Evolutionary conservation across 2,797 vertebrate species (phyloP).

Genomic region (Sandelia bainsii): DNA sequence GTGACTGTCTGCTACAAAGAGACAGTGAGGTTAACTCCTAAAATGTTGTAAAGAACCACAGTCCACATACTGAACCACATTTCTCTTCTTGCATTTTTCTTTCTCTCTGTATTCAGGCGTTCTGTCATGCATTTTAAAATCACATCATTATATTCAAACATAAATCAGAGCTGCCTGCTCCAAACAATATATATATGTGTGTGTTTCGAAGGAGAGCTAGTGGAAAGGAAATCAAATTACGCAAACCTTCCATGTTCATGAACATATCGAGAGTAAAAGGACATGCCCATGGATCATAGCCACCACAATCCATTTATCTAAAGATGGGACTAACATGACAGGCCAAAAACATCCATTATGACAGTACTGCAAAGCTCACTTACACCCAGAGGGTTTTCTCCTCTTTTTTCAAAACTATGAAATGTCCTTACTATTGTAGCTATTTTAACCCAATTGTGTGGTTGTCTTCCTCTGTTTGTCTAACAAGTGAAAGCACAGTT

Average conservation of each 20-base stretch:
- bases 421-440: constrained; percentile 56
- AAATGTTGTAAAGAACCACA: constrained; percentile 65
- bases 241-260: constrained; percentile 48
- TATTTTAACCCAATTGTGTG: constrained; percentile 61
- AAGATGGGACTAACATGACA: constrained; percentile 41
- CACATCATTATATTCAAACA: constrained; percentile 55
- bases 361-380: constrained; percentile 49
- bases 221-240: constrained; percentile 54
- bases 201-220: constrained; percentile 17
- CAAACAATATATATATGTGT: constrained; percentile 31
- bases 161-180: constrained; percentile 62
- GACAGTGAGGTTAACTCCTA: constrained; percentile 62
- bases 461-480: constrained; percentile 59
- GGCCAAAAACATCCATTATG: constrained; percentile 37
- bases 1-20: constrained; percentile 73
- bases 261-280: constrained; percentile 43
- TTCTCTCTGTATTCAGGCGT: constrained; percentile 38
- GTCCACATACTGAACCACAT: constrained; percentile 20
- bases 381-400: constrained; percentile 29
- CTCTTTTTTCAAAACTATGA: constrained; percentile 42
- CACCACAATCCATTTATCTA: constrained; percentile 58
- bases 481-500: constrained; percentile 50
- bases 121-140: constrained; percentile 58
- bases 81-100: constrained; percentile 19
- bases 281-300: constrained; percentile 50